These are phyloP conservation scores for Papilio protenor DNA, from an alignment of 2,888 invertebrate genomes.

Conservation along the genomic window DNA sequence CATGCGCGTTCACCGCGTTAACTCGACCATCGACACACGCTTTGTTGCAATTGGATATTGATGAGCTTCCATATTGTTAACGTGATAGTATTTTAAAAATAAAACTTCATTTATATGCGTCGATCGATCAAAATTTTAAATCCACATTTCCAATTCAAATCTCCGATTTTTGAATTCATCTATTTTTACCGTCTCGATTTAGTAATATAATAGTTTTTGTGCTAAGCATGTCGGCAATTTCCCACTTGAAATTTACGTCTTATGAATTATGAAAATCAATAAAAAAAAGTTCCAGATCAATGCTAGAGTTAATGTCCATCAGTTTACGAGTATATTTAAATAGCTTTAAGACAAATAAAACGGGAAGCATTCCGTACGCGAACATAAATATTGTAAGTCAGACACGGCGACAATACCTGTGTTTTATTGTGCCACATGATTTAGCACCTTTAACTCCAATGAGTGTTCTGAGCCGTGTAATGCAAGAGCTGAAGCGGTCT, in stretches of 20 bases:
- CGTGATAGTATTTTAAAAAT: background rate
- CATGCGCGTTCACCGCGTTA: constrained; percentile 10
- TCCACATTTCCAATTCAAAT: constrained; percentile 4
- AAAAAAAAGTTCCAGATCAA: background rate
- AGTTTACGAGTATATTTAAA: background rate
- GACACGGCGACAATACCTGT: constrained; percentile 43
- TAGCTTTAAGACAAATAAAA: constrained; percentile 34
- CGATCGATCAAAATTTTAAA: constrained; percentile 3
- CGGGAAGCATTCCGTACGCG: constrained; percentile 38
- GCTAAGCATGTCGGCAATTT: background rate
- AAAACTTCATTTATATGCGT: constrained; percentile 2
- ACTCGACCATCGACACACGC: constrained; percentile 16
- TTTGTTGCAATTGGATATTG: constrained; percentile 30
- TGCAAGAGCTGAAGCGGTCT: constrained; percentile 32
- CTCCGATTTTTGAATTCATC: background rate
- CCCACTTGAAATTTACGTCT: background rate
- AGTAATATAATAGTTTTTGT: background rate
- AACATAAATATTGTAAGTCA: constrained; percentile 38
- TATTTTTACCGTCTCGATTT: background rate
- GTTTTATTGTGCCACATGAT: constrained; percentile 57
- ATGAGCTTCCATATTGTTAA: constrained; percentile 37
- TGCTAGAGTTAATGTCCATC: background rate
- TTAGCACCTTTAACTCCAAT: constrained; percentile 54
- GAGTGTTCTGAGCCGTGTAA: constrained; percentile 51
- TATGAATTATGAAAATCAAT: background rate